Base-by-base conservation (phyloP, 2,888 invertebrate genomes). In the Teleiodes luculella region DNA sequence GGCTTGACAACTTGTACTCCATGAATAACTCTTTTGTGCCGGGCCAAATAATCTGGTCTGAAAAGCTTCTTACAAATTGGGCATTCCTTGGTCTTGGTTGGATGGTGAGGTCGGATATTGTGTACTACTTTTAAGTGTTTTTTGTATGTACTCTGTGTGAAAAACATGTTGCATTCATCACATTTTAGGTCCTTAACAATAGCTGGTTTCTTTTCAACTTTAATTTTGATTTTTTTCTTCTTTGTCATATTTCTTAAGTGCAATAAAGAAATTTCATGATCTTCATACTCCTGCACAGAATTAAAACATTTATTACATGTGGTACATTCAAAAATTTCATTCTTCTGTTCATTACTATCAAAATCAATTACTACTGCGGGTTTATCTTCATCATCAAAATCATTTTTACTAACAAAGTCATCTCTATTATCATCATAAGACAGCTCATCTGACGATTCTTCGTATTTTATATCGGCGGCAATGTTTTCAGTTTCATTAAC, bases 31-130 rank as follows among this genome's bases (percentile, higher is more conserved):
- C 33, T 47, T 50, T 53, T 46, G 8, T 50, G 50, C 8, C 28
- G 24, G 11, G 18, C 20, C 37, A 50, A 50, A 37, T 37, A 37
- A 8, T 37, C 36, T 3, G 50, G 50, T 18, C 28, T 39, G 11
- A 51, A 20, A 6, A 41, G 4, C 20, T 51, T 39, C 16, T 51
- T 51, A 33, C 51, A 51, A n/a, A 51, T 30, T 5, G 39, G 39
- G 16, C 51, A 51, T 41, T 51, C 51, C 20, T 41, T 41, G 16
- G 49, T 49, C 36, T 49, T 49, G 5, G 46, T 47, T 31, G 46
- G 11, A 30, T 16, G 46, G 7, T 33, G 16, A 3, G 30, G 31
- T 11, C 16, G 35, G 6, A 48, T 1, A 16, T 33, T 35, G 16
- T 48, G 48, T n/a, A 16, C 7, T 13, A 24, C 18, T 20, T 18